A percentile compares a stretch with the other conserved stretches of the same genome.
Conservation (phyloP, 35 echinoderm and acorn worm species). For the Anneissia japonica region DNA sequence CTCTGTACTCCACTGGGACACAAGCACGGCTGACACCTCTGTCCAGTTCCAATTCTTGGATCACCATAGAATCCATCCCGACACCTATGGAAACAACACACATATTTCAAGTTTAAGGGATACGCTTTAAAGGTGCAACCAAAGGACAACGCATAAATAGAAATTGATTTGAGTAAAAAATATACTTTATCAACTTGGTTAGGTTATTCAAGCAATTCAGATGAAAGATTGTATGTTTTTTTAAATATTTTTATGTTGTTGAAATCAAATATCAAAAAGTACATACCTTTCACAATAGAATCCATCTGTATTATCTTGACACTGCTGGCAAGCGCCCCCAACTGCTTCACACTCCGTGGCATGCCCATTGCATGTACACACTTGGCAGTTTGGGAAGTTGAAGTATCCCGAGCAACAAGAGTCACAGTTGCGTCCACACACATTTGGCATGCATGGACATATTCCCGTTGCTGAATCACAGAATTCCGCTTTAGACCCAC, state of each 20-base stretch:
- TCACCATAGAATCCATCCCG: constrained; percentile 80
- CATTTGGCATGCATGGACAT: constrained; percentile 64
- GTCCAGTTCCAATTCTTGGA: constrained; percentile 31
- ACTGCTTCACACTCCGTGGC: constrained; percentile 49
- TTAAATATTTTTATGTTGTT: background rate
- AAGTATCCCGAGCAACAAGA: constrained; percentile 69
- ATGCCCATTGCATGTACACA: constrained; percentile 71
- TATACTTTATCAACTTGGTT: no score
- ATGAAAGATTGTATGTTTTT: no score
- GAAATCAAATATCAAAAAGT: background rate
- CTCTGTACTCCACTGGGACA: constrained; percentile 90
- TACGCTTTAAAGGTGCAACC: no score
- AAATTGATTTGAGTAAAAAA: no score
- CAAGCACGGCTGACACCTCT: constrained; percentile 83
- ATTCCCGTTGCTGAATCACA: constrained; percentile 61
- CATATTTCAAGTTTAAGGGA: no score
- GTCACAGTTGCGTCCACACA: constrained; percentile 75
- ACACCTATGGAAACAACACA: constrained; percentile 35
- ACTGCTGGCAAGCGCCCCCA: constrained; percentile 56
- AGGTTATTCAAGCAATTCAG: no score
- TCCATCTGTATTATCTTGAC: constrained; percentile 60
- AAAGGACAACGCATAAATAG: no score
- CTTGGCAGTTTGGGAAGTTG: constrained; percentile 88
- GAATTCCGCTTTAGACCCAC: constrained; percentile 57
- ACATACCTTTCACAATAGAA: constrained; percentile 64